Evolutionary conservation across 64 coral and sea anemone genomes (phyloP).

Genomic region (Dendrophyllia cribrosa): DNA sequence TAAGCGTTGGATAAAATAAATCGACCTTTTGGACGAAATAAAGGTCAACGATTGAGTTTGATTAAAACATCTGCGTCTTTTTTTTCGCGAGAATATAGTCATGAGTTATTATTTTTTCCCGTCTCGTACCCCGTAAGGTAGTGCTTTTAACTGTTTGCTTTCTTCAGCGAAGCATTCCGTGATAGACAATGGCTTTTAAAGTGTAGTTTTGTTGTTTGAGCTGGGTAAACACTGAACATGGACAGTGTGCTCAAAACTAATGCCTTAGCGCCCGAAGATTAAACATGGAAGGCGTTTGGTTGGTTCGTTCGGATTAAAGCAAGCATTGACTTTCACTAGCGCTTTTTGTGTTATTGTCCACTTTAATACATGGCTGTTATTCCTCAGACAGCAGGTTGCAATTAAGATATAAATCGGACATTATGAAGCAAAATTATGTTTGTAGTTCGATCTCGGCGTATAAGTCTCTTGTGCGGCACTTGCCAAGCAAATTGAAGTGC

Average conservation of each 20-base stretch:
- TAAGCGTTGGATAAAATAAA: constrained; percentile 23
- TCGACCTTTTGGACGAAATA: constrained; percentile 19
- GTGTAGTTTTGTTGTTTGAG: constrained; percentile 37
- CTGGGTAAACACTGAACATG: constrained; percentile 5
- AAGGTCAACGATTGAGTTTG: not conserved
- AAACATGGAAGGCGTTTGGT: not conserved
- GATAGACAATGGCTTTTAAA: constrained; percentile 57
- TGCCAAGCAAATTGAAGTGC: constrained; percentile 3
- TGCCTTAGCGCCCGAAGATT: not conserved
- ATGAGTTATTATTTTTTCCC: not conserved
- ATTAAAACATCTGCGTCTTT: constrained; percentile 18
- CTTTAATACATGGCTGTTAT: constrained; percentile 9
- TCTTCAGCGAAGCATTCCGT: constrained; percentile 27
- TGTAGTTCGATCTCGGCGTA: not conserved
- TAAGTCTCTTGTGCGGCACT: not conserved
- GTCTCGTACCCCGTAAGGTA: not conserved
- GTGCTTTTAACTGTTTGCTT: constrained; percentile 28
- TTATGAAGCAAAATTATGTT: not conserved
- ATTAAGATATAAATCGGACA: constrained; percentile 8
- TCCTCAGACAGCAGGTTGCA: not conserved
- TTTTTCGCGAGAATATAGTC: not conserved
- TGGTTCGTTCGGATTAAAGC: constrained; percentile 5
- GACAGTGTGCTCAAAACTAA: not conserved
- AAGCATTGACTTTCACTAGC: not conserved
- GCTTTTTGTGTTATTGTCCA: not conserved